phyloP scores from a whole-genome alignment of 2,888 invertebrate genomes.

The Phania funesta region DNA sequence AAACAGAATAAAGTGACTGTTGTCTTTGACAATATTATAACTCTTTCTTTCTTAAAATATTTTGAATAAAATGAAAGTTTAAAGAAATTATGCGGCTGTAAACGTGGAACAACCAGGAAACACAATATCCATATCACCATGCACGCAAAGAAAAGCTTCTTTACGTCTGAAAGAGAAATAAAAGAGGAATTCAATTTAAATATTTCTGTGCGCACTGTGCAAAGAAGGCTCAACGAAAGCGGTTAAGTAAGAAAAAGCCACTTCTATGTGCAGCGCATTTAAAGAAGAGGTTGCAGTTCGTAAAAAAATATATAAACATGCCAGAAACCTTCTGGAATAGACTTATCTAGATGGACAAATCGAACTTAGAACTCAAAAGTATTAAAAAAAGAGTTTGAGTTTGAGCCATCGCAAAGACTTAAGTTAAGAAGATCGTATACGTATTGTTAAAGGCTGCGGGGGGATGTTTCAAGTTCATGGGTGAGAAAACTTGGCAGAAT shows the following conservation, averaged over 20 bases:
- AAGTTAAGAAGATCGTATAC: not conserved
- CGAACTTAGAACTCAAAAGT: not conserved
- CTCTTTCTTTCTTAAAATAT: too few relatives aligned
- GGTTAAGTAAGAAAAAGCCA: not conserved
- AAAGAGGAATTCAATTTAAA: not conserved
- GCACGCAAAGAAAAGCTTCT: not conserved
- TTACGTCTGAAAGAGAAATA: slow-evolving; percentile 4
- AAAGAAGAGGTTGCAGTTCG: slow-evolving; percentile 2
- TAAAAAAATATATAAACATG: slow-evolving; percentile 23
- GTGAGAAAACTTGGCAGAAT: too few relatives aligned
- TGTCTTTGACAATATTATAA: too few relatives aligned
- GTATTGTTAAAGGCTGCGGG: slow-evolving; percentile 8
- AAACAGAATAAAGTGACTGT: too few relatives aligned
- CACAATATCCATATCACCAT: not conserved
- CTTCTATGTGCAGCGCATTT: slow-evolving; percentile 4
- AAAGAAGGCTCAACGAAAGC: not conserved
- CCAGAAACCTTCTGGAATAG: slow-evolving; percentile 24
- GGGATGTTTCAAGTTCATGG: too few relatives aligned
- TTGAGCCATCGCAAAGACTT: not conserved
- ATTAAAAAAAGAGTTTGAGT: slow-evolving; percentile 14
- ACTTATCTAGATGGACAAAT: slow-evolving; percentile 3
- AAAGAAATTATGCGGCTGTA: slow-evolving; percentile 1
- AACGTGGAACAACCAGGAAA: not conserved
- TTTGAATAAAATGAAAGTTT: not conserved
- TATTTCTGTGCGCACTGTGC: not conserved